A percentile compares a stretch with the other conserved stretches of the same genome.
Conservation (phyloP, 2,797 vertebrate species). For the Sparus aurata region DNA sequence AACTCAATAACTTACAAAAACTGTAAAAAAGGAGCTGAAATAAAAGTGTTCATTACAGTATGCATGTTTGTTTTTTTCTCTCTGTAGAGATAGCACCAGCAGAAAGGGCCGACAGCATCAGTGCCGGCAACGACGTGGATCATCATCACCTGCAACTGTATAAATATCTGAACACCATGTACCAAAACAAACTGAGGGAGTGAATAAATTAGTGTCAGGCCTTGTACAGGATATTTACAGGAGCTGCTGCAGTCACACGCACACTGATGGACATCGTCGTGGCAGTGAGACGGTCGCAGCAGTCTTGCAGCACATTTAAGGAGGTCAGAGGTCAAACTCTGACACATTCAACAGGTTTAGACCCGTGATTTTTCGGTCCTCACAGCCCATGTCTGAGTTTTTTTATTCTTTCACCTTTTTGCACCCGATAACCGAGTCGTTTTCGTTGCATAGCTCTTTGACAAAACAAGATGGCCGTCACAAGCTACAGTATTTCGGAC, state of each 20-base stretch:
- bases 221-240: slow-evolving; percentile 86
- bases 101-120: slow-evolving; percentile 69
- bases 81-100: slow-evolving; percentile 88
- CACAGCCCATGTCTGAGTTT: slow-evolving; percentile 36
- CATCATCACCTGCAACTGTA: slow-evolving; percentile 65
- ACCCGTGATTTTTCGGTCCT: slow-evolving; percentile 63
- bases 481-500: slow-evolving; percentile 72
- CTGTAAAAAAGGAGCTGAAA: slow-evolving; percentile 60
- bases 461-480: slow-evolving; percentile 63
- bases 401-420: slow-evolving; percentile 15
- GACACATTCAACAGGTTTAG: slow-evolving; percentile 89
- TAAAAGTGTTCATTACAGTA: slow-evolving; percentile 80
- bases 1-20: slow-evolving; percentile 87
- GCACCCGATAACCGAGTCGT: slow-evolving; percentile 56
- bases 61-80: slow-evolving; percentile 71
- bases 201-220: slow-evolving; percentile 96
- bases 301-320: slow-evolving; percentile 84
- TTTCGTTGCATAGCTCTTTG: slow-evolving; percentile 81
- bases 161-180: slow-evolving; percentile 74
- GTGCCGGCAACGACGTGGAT: slow-evolving; percentile 65
- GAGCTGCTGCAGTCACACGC: slow-evolving; percentile 66
- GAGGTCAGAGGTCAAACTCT: slow-evolving; percentile 76
- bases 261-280: slow-evolving; percentile 52
- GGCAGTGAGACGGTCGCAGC: slow-evolving; percentile 79
- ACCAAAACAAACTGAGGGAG: slow-evolving; percentile 77